Evolutionary conservation across 2,797 vertebrate species (phyloP).

Genomic region (Rhynchotus rufescens): DNA sequence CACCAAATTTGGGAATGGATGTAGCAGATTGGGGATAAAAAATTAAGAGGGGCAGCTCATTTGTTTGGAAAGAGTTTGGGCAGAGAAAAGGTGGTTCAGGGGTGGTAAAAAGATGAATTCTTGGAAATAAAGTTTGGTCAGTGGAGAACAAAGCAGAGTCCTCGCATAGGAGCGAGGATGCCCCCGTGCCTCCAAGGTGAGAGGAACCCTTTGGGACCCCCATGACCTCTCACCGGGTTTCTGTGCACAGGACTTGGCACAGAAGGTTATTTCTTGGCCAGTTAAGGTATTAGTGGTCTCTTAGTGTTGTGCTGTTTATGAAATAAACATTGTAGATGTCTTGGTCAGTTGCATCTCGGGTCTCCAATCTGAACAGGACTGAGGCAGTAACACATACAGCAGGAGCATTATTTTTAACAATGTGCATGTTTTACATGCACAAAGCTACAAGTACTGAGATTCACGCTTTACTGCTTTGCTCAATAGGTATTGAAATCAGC

Average conservation of each 20-base stretch:
- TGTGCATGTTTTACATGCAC: background rate
- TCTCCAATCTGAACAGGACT: background rate
- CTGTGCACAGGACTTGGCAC: accelerated
- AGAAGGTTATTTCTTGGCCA: background rate
- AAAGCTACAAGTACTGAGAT: background rate
- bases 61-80: background rate
- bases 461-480: background rate
- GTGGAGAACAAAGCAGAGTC: background rate
- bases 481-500: constrained; percentile 16
- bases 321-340: background rate
- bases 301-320: background rate
- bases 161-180: background rate
- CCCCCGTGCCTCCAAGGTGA: background rate
- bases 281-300: background rate
- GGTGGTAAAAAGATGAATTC: background rate
- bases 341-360: background rate
- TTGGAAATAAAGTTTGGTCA: background rate
- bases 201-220: background rate
- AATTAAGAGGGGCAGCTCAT: background rate
- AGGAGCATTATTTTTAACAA: background rate
- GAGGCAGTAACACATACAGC: background rate
- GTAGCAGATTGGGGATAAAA: background rate
- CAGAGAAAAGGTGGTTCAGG: background rate
- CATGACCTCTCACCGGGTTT: background rate
- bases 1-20: background rate